Base-by-base conservation (phyloP, 2,888 invertebrate genomes). In the Pristionchus japonicus region DNA sequence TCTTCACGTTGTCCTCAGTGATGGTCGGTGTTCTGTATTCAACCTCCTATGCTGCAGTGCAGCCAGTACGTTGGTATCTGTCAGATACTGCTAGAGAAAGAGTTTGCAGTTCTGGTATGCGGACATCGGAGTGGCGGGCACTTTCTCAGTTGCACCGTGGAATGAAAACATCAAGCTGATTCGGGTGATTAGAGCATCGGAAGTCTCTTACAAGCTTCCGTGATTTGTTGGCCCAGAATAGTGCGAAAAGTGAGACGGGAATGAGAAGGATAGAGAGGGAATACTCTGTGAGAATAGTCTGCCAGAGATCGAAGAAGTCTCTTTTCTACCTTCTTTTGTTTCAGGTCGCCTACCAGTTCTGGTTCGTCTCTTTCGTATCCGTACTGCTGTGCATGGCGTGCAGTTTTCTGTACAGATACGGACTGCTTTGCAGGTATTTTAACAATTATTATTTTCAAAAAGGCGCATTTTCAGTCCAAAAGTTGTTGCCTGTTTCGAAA, bases 391-490 rank as follows among this genome's bases (percentile, higher is more conserved):
- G 47, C 49, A 31, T 80, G 23, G 15, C 80, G 9, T 43, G 47
- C 47, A 80, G 80, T 20, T 80, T 80, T 23, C 6, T 27, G 13
- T 80, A 80, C 37, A 31, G 80, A 80, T 80, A 80, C 20, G 80
- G 80, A 27, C 47, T 80, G 11, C 80, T 80, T 2, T 80, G 80
- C 80, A 80, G 80, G 47, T 80, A 31, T 64, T 64, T 27, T 2
- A 1, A 27, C 7, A 64, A 64, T 11, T 1, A 20, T 15, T 31
- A 64, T 13, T 64, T 64, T 64, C n/a, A n/a, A n/a, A n/a, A n/a
- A n/a, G n/a, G n/a, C n/a, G n/a, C n/a, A n/a, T n/a, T n/a, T n/a
- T n/a, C n/a, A 64, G 64, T 15, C 27, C 27, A 2, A 27, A 11
- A 64, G 31, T 31, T 1, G 31, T 64, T 11, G 11, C 27, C 15